A percentile compares a stretch with the other conserved stretches of the same genome.
phyloP scores from a whole-genome alignment of 2,113 vertebrate genomes.

The Channa maculata region DNA sequence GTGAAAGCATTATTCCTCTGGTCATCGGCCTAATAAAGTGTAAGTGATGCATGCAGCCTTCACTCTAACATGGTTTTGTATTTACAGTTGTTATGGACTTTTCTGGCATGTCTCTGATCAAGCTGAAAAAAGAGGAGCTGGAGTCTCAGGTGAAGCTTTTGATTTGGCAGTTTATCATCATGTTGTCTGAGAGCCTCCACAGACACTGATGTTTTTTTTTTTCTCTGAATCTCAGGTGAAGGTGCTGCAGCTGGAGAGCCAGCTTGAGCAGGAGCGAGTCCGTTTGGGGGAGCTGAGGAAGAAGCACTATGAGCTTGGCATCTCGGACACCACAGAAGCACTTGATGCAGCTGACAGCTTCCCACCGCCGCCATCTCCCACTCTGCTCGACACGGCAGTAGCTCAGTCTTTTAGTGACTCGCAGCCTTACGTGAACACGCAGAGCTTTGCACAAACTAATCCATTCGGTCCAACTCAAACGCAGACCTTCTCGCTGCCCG shows the following conservation, averaged over 20 bases:
- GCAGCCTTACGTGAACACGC: slow-evolving; percentile 51
- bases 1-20: too few relatives aligned
- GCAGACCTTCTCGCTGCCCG: slow-evolving; percentile 22
- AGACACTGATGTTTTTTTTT: not conserved
- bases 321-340: slow-evolving; percentile 72
- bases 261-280: slow-evolving; percentile 91
- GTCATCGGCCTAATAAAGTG: too few relatives aligned
- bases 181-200: too few relatives aligned
- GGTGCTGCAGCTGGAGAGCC: slow-evolving; percentile 93
- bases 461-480: slow-evolving; percentile 28
- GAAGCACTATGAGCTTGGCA: slow-evolving; percentile 91
- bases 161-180: too few relatives aligned
- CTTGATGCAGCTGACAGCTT: slow-evolving; percentile 56
- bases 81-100: slow-evolving; percentile 92
- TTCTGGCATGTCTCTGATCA: slow-evolving; percentile 92
- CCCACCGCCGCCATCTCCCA: slow-evolving; percentile 73
- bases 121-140: slow-evolving; percentile 98
- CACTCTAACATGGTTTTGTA: slow-evolving; percentile 3
- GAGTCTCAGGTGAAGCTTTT: slow-evolving; percentile 89
- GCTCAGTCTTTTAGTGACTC: slow-evolving; percentile 30
- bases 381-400: slow-evolving; percentile 46
- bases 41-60: not conserved
- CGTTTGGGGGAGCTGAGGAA: slow-evolving; percentile 93
- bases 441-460: slow-evolving; percentile 18
- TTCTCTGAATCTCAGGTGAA: slow-evolving; percentile 84